Evolutionary conservation across 1,140 invertebrate genomes (phyloP), one percentile per base, ranked within the genome.

Genomic region (Drosophila trapezifrons): DNA sequence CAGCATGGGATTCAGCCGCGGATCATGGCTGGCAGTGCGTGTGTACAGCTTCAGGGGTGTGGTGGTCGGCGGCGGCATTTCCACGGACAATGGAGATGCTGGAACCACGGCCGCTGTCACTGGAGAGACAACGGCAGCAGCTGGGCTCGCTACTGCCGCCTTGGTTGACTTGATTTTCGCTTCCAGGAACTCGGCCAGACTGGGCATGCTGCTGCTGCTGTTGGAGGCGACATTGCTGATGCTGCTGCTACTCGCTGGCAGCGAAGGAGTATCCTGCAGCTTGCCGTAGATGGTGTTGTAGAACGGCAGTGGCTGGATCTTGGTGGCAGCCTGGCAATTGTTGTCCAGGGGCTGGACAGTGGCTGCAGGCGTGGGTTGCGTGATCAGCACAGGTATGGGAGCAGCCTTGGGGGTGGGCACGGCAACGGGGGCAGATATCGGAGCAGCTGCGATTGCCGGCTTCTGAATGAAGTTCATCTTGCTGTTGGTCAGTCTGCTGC

Each of bases 281-380:
- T 92, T 92, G 25, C 91, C 91, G 57, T 92, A 92, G 35, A 92
- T 91, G 12, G 91, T 91, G 46, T 90, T 92, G 49, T 91, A 92
- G 18, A 77, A 91, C 0, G 91, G 83, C 20, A 91, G 45, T 29
- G 59, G 54, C 7, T 46, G 7, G 25, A 70, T 58, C 12, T 77
- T 71, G n/a, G 37, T 13, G 2, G 45, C 45, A 12, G 20, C 3
- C n/a, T 22, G 9, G 38, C 51, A 59, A 47, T 43, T 70, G 42
- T 49, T 75, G 5, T 25, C 40, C 25, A 65, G 9, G 8, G 58
- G 22, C 5, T 22, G 69, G 5, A 40, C 56, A 38, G 54, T 20
- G 10, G 43, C 35, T 15, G 60, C 15, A 7, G 52, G 25, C 32
- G 63, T 64, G 10, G 80, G 71, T 27, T 76, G 73, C 15, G 73